Evolutionary conservation across 2,113 vertebrate species (phyloP).

Genomic region (Capricornis sumatraensis): DNA sequence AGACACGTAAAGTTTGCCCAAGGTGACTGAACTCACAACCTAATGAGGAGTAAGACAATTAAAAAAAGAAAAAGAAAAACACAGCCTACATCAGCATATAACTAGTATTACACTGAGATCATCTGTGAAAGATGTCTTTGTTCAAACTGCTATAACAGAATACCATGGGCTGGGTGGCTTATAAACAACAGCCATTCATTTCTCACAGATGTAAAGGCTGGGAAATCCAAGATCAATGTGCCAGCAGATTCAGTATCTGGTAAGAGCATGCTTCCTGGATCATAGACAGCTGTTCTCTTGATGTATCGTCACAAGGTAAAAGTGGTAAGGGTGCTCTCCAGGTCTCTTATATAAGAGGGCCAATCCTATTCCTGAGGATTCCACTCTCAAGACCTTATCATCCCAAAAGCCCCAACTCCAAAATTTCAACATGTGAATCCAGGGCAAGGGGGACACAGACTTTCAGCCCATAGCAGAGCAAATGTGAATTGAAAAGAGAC

Average conservation of each 20-base stretch:
- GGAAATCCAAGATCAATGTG: neutral
- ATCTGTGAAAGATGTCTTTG: neutral
- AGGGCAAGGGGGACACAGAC: neutral
- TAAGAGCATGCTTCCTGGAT: neutral
- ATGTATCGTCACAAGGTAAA: neutral
- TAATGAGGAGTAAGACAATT: neutral
- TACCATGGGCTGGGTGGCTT: neutral
- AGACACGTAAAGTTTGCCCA: neutral
- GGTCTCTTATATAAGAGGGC: neutral
- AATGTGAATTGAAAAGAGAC: neutral
- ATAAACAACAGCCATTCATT: neutral
- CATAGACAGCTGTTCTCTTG: neutral
- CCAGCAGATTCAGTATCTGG: neutral
- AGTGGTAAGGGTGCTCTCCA: neutral
- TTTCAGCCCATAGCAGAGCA: neutral
- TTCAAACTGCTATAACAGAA: neutral
- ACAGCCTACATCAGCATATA: neutral
- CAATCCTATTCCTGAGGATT: neutral
- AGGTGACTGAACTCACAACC: neutral
- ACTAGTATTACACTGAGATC: neutral
- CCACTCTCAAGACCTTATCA: neutral
- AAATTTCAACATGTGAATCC: neutral
- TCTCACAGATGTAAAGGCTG: neutral
- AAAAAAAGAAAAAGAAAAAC: neutral
- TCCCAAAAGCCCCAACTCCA: neutral